A percentile compares a stretch with the other conserved stretches of the same genome.
Conservation (phyloP, 2,113 vertebrate species). For the Rhabdornis inornatus region DNA sequence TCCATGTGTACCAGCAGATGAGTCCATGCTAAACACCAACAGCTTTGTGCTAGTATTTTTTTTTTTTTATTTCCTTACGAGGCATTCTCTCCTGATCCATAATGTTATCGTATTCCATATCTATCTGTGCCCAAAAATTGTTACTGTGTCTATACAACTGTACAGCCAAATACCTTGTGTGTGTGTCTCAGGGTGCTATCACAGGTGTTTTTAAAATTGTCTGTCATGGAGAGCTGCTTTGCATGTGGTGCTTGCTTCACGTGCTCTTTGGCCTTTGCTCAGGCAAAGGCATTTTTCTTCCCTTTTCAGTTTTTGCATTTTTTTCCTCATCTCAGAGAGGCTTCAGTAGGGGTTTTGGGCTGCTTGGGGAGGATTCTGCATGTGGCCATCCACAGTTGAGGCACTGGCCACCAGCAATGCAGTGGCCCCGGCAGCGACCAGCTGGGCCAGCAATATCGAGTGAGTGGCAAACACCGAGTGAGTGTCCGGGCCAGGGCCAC, state of each 20-base stretch:
- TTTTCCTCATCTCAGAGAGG: rapidly evolving
- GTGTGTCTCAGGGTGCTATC: too few relatives aligned
- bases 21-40: background rate
- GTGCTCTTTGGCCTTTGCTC: background rate
- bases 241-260: rapidly evolving
- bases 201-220: background rate
- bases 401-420: rapidly evolving
- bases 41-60: background rate
- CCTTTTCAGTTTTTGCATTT: background rate
- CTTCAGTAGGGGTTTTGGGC: background rate
- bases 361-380: rapidly evolving
- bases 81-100: background rate
- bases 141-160: background rate
- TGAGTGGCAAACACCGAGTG: too few relatives aligned
- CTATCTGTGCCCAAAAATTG: background rate
- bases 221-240: background rate
- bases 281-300: background rate
- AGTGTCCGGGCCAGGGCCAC: too few relatives aligned
- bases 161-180: background rate
- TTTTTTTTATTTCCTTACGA: background rate
- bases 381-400: rapidly evolving
- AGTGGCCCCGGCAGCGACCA: background rate
- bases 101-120: background rate
- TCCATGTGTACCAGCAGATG: rapidly evolving
- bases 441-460: too few relatives aligned